phyloP scores from a whole-genome alignment of 2,797 vertebrate genomes.

The Xiphorhynchus erythropygius region DNA sequence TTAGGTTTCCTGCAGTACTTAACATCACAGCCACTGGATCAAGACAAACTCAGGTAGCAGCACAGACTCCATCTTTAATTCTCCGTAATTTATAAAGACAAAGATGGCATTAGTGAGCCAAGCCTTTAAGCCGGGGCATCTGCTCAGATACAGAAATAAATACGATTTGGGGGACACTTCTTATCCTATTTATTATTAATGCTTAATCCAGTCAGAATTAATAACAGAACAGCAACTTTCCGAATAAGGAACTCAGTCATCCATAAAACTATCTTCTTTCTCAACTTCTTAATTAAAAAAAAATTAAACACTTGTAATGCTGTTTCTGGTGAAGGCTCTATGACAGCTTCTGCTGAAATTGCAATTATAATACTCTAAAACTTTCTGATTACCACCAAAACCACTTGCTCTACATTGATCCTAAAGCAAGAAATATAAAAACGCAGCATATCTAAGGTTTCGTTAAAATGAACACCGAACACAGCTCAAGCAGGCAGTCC shows the following conservation, averaged over 20 bases:
- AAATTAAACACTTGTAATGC: not conserved
- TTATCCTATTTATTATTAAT: conserved; percentile 55
- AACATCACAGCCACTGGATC: not conserved
- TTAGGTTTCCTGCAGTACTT: not conserved
- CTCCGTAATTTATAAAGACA: conserved; percentile 17
- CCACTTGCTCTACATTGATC: not conserved
- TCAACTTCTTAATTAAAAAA: not conserved
- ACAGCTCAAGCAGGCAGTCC: not conserved
- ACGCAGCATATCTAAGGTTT: not conserved
- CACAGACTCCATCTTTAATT: not conserved
- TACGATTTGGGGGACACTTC: conserved; percentile 4
- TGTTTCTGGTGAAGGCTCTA: not conserved
- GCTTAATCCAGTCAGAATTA: conserved; percentile 52
- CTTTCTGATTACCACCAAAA: not conserved
- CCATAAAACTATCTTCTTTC: not conserved
- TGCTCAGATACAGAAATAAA: conserved; percentile 71
- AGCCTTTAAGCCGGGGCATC: conserved; percentile 63
- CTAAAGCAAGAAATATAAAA: not conserved
- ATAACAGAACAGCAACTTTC: not conserved
- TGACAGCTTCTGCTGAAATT: not conserved
- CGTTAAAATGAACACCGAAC: not conserved
- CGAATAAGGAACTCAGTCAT: not conserved
- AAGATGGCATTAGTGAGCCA: conserved; percentile 54
- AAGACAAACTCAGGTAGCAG: not conserved
- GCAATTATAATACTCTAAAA: not conserved